A percentile compares a stretch with the other conserved stretches of the same genome.
Evolutionary conservation across 2,888 invertebrate species (phyloP).

Genomic region (Heliconius aoede): DNA sequence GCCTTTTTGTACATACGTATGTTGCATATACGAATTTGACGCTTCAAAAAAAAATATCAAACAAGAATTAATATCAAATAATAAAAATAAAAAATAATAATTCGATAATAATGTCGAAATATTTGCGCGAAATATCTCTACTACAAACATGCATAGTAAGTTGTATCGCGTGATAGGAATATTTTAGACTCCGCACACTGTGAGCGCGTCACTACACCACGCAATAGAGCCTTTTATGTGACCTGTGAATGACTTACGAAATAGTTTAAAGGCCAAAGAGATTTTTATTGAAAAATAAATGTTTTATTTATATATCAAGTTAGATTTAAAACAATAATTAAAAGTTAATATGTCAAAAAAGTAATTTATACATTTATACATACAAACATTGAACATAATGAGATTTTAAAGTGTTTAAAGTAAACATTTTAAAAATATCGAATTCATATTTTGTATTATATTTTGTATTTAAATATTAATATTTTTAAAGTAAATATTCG

Average conservation of each 20-base stretch:
- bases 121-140: conserved; percentile 4
- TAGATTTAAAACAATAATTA: no score
- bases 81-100: neutral
- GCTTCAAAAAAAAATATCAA: no score
- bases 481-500: neutral
- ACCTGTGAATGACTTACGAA: conserved; percentile 13
- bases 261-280: conserved; percentile 12
- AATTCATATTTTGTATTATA: no score
- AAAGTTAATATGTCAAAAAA: no score
- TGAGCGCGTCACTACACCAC: neutral
- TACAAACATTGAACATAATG: no score
- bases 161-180: conserved; percentile 1
- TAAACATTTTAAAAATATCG: no score
- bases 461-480: no score
- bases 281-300: neutral
- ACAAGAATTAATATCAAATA: neutral
- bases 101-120: conserved; percentile 3
- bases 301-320: neutral
- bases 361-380: no score
- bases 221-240: conserved; percentile 11
- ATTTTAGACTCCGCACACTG: neutral
- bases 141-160: conserved; percentile 5
- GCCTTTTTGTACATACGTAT: no score
- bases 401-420: no score
- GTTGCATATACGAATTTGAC: no score